Evolutionary conservation across 2,888 invertebrate species (phyloP), one percentile per base, ranked within the genome.

Genomic region (Eupeodes luniger): DNA sequence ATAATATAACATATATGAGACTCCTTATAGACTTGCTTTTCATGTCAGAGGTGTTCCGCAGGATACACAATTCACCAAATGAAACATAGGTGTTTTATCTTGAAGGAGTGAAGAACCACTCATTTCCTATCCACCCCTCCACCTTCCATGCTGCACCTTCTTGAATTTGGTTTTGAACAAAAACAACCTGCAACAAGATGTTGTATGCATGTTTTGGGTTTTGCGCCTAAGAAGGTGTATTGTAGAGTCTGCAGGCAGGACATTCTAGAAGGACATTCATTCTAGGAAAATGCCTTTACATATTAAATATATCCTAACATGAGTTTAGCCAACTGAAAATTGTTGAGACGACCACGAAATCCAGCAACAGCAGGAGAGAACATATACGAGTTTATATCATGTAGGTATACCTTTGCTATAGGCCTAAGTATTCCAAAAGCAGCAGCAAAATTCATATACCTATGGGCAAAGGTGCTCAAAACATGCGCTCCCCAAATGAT

Each of bases 1-100:
- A 27, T 27, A 27, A 27, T 27, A 27, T 27, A 27, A 27, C 27
- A n/a, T 66, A 40, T 40, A 9, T 1, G 6, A 12, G 62, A 70
- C 69, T 79, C 67, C 51, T 36, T 44, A 61, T 44, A 77, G 44
- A 47, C 57, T 72, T 59, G 57, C 57, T 67, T 70, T 70, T 83
- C 70, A 80, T 84, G 87, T 87, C 84, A 84, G 72, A 87, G 87
- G 83, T 87, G 84, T 84, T 85, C 88, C 84, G 78, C 85, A 88
- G 81, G 85, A 88, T 81, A 88, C 77, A 85, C 78, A 87, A 83
- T 83, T 83, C 79, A 75, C 79, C 77, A 84, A 84, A 81, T 85
- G 85, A 81, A 85, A 85, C 85, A 85, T 81, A 76, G 69, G 72
- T 85, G 81, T 85, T 85, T 66, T 81, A 85, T 81, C 81, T 81